A percentile compares a stretch with the other conserved stretches of the same genome.
These are phyloP conservation scores for Brassicogethes aeneus DNA, from an alignment of 2,888 invertebrate genomes.

Conservation along the genomic window DNA sequence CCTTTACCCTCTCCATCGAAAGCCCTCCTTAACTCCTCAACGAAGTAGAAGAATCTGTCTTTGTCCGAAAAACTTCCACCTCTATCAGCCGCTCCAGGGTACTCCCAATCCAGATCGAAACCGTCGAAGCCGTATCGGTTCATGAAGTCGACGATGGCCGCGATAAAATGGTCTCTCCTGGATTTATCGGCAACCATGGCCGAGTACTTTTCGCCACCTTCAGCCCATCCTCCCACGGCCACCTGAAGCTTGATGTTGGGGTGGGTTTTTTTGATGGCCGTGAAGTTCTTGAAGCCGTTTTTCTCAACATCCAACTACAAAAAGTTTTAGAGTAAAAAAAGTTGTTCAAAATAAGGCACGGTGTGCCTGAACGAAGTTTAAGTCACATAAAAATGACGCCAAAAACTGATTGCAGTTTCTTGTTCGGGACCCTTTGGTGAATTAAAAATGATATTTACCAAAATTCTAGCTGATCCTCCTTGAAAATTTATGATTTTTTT, in stretches of 20 bases:
- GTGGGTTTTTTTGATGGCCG: slow-evolving; percentile 56
- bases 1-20: slow-evolving; percentile 65
- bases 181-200: slow-evolving; percentile 65
- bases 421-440: too few relatives aligned
- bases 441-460: too few relatives aligned
- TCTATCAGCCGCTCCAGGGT: slow-evolving; percentile 80
- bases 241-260: slow-evolving; percentile 69
- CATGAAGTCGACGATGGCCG: slow-evolving; percentile 68
- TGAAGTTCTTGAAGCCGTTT: slow-evolving; percentile 72
- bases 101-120: slow-evolving; percentile 86
- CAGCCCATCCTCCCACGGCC: slow-evolving; percentile 87
- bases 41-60: slow-evolving; percentile 71
- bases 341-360: slow-evolving; percentile 2
- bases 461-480: too few relatives aligned
- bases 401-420: too few relatives aligned
- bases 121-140: slow-evolving; percentile 73
- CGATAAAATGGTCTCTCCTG: slow-evolving; percentile 61
- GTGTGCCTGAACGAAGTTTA: too few relatives aligned
- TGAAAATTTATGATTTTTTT: too few relatives aligned
- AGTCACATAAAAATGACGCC: too few relatives aligned
- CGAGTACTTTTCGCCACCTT: slow-evolving; percentile 82
- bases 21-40: slow-evolving; percentile 70
- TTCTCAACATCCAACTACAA: slow-evolving; percentile 61
- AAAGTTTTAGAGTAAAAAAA: slow-evolving; percentile 21
- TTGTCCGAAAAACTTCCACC: slow-evolving; percentile 79